phyloP scores from a whole-genome alignment of 1,140 invertebrate species.

The Lepidostoma basale region DNA sequence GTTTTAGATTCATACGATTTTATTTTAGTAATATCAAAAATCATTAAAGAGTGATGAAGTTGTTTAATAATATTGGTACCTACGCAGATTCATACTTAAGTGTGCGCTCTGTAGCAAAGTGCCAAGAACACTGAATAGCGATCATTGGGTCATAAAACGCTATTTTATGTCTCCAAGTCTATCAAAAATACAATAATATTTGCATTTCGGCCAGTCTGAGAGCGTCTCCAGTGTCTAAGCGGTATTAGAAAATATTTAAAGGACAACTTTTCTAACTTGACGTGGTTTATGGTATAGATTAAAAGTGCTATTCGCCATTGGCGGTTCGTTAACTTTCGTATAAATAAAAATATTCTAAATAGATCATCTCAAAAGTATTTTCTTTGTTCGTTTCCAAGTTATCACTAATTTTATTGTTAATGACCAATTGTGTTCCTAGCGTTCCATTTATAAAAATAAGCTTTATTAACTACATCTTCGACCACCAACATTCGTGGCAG shows the following conservation, averaged over 20 bases:
- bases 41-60: too few species aligned
- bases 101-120: not conserved
- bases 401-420: not conserved
- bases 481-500: too few species aligned
- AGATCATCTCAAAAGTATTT: not conserved
- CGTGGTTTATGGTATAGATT: slow-evolving; percentile 22
- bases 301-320: slow-evolving; percentile 8
- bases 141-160: slow-evolving; percentile 9
- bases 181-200: slow-evolving; percentile 9
- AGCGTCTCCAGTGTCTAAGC: not conserved
- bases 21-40: too few species aligned
- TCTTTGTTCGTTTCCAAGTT: not conserved
- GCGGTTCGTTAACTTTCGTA: not conserved
- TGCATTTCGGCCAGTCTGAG: not conserved
- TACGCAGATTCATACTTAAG: too few species aligned
- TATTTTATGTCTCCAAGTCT: not conserved
- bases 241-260: slow-evolving; percentile 26
- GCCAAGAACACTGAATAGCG: not conserved
- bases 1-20: too few species aligned
- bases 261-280: slow-evolving; percentile 10
- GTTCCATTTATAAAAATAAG: too few species aligned
- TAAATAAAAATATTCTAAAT: not conserved
- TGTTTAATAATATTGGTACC: too few species aligned
- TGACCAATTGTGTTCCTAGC: too few species aligned
- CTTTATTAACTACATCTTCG: too few species aligned